These are phyloP conservation scores for Heliocidaris erythrogramma DNA, from an alignment of 35 echinoderm and acorn worm species.

Conservation along the genomic window DNA sequence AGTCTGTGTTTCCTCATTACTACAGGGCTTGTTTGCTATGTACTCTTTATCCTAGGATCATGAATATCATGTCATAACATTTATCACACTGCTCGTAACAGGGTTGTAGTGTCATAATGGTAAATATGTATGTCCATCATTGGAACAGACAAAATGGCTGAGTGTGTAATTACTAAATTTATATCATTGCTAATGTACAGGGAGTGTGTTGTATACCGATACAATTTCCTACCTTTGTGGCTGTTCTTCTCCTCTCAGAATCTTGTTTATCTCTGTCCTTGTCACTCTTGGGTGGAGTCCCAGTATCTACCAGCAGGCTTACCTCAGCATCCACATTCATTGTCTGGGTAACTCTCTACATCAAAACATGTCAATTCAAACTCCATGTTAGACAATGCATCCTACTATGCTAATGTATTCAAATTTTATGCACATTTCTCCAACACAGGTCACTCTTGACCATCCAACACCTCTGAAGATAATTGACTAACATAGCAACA, in stretches of 20 bases:
- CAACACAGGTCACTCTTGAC: background rate
- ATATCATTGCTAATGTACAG: no score
- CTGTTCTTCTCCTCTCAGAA: constrained; percentile 63
- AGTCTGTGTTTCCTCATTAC: no score
- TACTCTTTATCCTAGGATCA: no score
- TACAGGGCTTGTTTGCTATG: no score
- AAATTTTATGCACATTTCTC: background rate
- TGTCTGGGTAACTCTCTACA: constrained; percentile 74
- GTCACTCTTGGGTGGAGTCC: constrained; percentile 51
- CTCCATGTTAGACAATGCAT: background rate
- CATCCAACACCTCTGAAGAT: background rate
- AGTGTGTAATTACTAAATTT: no score
- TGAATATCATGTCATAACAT: no score
- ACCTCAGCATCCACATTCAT: constrained; percentile 79
- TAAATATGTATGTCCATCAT: no score
- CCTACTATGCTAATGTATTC: background rate
- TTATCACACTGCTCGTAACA: no score
- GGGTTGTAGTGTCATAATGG: no score
- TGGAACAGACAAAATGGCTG: no score
- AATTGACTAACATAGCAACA: no score
- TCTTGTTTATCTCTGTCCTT: constrained; percentile 66
- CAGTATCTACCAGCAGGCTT: constrained; percentile 64
- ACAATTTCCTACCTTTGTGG: constrained; percentile 77
- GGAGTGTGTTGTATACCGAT: no score
- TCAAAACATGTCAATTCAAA: background rate